Evolutionary conservation across 2,888 invertebrate genomes (phyloP).

Genomic region (Dynastes tityus): DNA sequence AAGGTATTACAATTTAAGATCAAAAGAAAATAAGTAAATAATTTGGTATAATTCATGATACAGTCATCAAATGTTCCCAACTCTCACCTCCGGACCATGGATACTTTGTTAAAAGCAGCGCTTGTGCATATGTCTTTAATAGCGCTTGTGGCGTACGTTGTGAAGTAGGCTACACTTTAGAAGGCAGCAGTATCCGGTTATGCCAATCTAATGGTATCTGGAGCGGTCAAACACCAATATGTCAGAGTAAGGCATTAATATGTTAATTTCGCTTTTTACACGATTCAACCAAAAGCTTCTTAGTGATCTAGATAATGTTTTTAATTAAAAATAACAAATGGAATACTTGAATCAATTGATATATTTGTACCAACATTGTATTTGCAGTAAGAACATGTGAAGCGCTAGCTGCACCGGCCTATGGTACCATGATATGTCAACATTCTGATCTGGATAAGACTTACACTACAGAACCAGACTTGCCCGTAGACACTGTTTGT

Average conservation of each 20-base stretch:
- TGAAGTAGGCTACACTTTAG: constrained; percentile 75
- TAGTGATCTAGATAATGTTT: not conserved
- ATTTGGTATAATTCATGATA: constrained; percentile 29
- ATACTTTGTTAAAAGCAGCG: constrained; percentile 76
- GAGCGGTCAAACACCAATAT: constrained; percentile 78
- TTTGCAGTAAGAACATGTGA: constrained; percentile 77
- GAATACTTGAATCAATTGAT: not conserved
- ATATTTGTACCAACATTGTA: not conserved
- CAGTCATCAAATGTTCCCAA: constrained; percentile 76
- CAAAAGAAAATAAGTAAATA: not conserved
- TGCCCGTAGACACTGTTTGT: constrained; percentile 78
- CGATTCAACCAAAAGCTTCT: not conserved
- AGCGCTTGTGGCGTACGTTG: constrained; percentile 82
- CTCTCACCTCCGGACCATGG: constrained; percentile 77
- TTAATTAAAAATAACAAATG: not conserved
- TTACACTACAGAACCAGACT: constrained; percentile 64
- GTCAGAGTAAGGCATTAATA: constrained; percentile 72
- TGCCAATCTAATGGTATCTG: constrained; percentile 78
- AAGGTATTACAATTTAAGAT: constrained; percentile 68
- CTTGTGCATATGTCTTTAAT: constrained; percentile 78
- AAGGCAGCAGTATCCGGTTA: constrained; percentile 73
- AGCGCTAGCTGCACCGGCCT: constrained; percentile 72
- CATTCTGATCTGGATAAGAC: constrained; percentile 68
- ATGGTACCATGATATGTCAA: constrained; percentile 74
- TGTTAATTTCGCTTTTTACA: not conserved